Percentiles rank a stretch among this genome's conserved stretches.
Conservation (phyloP, 2,888 invertebrate genomes). For the Troides aeacus region DNA sequence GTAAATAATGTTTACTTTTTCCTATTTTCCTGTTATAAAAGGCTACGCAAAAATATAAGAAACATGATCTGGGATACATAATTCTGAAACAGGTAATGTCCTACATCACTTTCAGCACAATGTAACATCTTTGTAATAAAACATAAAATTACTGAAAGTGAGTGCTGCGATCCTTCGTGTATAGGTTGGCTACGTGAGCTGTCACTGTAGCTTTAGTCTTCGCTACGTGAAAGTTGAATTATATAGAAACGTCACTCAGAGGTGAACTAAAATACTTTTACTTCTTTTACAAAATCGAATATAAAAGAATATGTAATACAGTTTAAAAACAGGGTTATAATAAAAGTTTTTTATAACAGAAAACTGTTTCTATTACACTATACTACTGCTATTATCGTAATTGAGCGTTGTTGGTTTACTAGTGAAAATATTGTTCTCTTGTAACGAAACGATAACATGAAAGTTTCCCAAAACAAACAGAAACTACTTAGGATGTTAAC, state of each 20-base stretch:
- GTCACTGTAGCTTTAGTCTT: slow-evolving; percentile 16
- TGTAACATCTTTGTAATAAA: not conserved
- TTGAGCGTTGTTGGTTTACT: too few species aligned
- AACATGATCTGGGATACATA: not conserved
- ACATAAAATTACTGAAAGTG: slow-evolving; percentile 1
- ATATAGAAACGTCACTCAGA: slow-evolving; percentile 18
- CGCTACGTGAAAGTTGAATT: slow-evolving; percentile 23
- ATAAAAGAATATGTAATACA: not conserved
- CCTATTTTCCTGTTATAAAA: not conserved
- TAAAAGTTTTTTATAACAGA: not conserved
- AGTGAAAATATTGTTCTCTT: too few species aligned
- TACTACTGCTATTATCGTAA: too few species aligned
- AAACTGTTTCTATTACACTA: too few species aligned
- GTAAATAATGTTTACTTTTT: too few species aligned
- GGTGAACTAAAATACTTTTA: not conserved
- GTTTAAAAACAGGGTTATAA: not conserved
- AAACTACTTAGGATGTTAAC: too few species aligned
- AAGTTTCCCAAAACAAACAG: too few species aligned
- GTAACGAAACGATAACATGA: too few species aligned
- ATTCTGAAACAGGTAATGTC: not conserved
- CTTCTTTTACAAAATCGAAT: slow-evolving; percentile 8
- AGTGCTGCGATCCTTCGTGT: slow-evolving; percentile 8
- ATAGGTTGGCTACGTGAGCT: slow-evolving; percentile 26
- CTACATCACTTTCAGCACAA: not conserved
- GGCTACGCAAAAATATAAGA: not conserved